A percentile compares a stretch with the other conserved stretches of the same genome.
phyloP scores from a whole-genome alignment of 2,113 vertebrate species.

The Cyprinodon brontotheroides region DNA sequence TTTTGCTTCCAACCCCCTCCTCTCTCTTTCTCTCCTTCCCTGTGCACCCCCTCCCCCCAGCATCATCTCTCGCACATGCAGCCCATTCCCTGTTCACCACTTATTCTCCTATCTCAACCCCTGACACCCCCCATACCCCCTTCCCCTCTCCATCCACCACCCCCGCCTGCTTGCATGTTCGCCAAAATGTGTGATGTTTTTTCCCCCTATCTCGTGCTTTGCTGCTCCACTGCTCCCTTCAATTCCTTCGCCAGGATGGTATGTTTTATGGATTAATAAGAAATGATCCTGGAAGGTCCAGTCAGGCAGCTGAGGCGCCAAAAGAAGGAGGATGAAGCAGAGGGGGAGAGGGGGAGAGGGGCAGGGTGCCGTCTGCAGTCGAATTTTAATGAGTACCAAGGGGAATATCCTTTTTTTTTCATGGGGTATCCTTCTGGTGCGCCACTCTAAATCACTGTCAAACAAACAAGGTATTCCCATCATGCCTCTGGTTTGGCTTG shows the following conservation, averaged over 20 bases:
- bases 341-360: conserved; percentile 49
- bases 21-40: conserved; percentile 23
- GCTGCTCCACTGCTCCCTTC: conserved; percentile 81
- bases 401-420: conserved; percentile 82
- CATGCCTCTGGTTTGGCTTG: conserved; percentile 81
- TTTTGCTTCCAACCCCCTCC: conserved; percentile 48
- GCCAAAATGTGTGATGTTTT: conserved; percentile 75
- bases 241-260: conserved; percentile 76
- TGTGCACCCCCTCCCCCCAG: conserved; percentile 12
- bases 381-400: conserved; percentile 86
- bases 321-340: conserved; percentile 68
- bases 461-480: conserved; percentile 83
- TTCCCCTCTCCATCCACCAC: conserved; percentile 15
- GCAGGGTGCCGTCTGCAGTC: conserved; percentile 69
- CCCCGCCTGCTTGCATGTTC: conserved; percentile 43
- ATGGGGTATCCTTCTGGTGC: conserved; percentile 77
- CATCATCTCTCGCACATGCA: conserved; percentile 66
- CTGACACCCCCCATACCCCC: conserved; percentile 14
- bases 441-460: conserved; percentile 82
- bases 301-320: conserved; percentile 67
- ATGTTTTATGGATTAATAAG: conserved; percentile 91
- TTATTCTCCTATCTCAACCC: conserved; percentile 58
- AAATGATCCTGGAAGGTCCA: conserved; percentile 81
- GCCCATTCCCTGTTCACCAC: conserved; percentile 73
- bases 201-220: conserved; percentile 80